Evolutionary conservation across 2,797 vertebrate genomes (phyloP), one percentile per base, ranked within the genome.

Genomic region (Sebastes elongatus): DNA sequence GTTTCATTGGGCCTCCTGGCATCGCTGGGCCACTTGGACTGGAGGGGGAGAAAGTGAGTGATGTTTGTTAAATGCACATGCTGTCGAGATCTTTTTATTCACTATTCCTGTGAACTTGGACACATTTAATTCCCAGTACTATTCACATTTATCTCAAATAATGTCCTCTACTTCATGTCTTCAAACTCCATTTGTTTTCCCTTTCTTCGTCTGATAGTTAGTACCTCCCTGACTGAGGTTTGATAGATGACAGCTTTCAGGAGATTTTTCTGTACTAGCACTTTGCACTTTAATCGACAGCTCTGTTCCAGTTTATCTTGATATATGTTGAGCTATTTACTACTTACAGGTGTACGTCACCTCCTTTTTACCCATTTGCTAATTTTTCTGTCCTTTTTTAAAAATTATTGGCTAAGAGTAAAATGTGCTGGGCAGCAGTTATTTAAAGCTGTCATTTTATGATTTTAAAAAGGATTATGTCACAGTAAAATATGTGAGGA

Each of bases 1-100:
- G 98, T 87, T 99, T 99, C 85, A 99, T 99, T 88, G 98, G 98
- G 68, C 96, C 95, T 87, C 97, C 97, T 76, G 98, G 98, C 53
- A 85, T 96, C 81, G 95, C 94, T 84, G 98, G 98, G 84, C 97
- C 96, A 65, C 94, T 87, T 13, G 98, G 98, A 68, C 94, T 94
- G 61, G 97, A 98, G 88, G 98, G 98, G 82, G 97, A 98, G 93
- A 96, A 96, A 96, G 98, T 99, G 92, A 91, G 97, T 95, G 23
- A 81, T 71, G 7, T 71, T 52, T 81, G 55, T 61, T 53, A 49
- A 49, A 3, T 63, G 23, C 10, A 67, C 13, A 32, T 72, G 7
- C 32, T 76, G 16, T 68, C 7, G 4, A 18, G 2, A 4, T 5
- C 16, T 35, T 55, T 68, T 71, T 14, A 38, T 33, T 59, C 9